A percentile compares a stretch with the other conserved stretches of the same genome.
Conservation (phyloP, 2,113 vertebrate genomes). For the Benitochromis conjunctus region DNA sequence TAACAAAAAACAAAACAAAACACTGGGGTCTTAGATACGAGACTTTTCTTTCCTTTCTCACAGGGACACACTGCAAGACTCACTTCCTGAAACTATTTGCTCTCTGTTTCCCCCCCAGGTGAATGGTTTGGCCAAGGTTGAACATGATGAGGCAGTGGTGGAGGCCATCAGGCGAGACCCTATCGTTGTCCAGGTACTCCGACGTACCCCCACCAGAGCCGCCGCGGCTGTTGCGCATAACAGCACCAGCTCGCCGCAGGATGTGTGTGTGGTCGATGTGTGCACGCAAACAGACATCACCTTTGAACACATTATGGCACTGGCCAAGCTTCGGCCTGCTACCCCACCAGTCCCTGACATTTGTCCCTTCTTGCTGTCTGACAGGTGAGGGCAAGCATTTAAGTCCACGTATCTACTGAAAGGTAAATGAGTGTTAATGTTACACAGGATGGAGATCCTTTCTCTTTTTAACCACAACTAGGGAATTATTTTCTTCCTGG, state of each 20-base stretch:
- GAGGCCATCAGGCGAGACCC: constrained; percentile 90
- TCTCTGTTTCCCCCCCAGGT: constrained; percentile 70
- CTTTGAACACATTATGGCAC: constrained; percentile 92
- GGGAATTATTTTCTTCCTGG: neutral
- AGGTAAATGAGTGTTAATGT: neutral
- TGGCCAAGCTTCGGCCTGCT: constrained; percentile 86
- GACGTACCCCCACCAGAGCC: constrained; percentile 71
- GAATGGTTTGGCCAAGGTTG: constrained; percentile 88
- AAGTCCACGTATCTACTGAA: neutral
- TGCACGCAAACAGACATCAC: constrained; percentile 96
- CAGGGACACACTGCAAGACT: neutral
- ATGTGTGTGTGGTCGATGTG: constrained; percentile 79
- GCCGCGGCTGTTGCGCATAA: neutral
- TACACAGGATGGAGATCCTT: neutral
- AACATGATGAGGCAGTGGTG: constrained; percentile 86
- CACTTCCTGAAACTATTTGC: neutral
- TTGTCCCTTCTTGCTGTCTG: constrained; percentile 92
- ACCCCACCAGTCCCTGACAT: constrained; percentile 93
- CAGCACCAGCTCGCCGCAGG: constrained; percentile 59
- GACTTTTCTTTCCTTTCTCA: neutral
- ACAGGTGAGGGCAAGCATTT: constrained; percentile 78
- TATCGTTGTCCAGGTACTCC: constrained; percentile 90
- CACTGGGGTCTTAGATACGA: neutral
- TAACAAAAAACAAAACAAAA: neutral
- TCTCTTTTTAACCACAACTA: neutral